A percentile compares a stretch with the other conserved stretches of the same genome.
These are phyloP conservation scores for Atractosteus spatula DNA, from an alignment of 2,113 vertebrate species.

Conservation along the genomic window DNA sequence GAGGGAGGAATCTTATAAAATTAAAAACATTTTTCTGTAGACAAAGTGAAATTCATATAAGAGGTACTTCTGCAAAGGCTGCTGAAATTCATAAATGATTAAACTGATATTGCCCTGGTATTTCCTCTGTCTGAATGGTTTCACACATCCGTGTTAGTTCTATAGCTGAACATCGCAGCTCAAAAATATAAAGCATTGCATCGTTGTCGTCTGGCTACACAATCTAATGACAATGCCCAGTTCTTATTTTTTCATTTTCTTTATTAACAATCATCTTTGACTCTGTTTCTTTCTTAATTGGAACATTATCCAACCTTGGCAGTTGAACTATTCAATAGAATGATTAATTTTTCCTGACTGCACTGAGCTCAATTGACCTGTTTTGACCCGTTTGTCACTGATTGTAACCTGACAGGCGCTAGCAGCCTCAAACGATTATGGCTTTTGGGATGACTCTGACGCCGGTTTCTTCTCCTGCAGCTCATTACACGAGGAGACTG, in stretches of 20 bases:
- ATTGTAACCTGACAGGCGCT: slow-evolving; percentile 76
- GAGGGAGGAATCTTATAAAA: no score
- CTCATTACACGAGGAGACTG: slow-evolving; percentile 92
- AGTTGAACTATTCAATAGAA: slow-evolving; percentile 78
- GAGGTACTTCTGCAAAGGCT: not conserved
- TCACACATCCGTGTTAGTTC: not conserved
- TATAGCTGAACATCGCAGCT: not conserved
- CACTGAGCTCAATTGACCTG: slow-evolving; percentile 75
- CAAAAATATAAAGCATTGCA: slow-evolving; percentile 47
- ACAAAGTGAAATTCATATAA: no score
- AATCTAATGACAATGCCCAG: slow-evolving; percentile 68
- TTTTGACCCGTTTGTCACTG: slow-evolving; percentile 79
- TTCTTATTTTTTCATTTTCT: slow-evolving; percentile 60
- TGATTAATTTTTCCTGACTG: slow-evolving; percentile 79
- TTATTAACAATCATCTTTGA: slow-evolving; percentile 77
- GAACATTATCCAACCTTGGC: slow-evolving; percentile 78
- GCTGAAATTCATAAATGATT: not conserved
- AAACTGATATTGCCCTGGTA: not conserved
- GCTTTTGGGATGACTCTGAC: slow-evolving; percentile 72
- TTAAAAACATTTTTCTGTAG: no score
- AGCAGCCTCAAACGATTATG: slow-evolving; percentile 71
- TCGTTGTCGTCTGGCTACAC: slow-evolving; percentile 65
- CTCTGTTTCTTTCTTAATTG: slow-evolving; percentile 79
- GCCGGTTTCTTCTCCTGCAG: slow-evolving; percentile 68
- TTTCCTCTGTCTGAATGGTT: slow-evolving; percentile 12